Percentiles rank a stretch among this genome's conserved stretches.
Evolutionary conservation across 2,797 vertebrate species (phyloP).

Genomic region (Nyctalus aviator): DNA sequence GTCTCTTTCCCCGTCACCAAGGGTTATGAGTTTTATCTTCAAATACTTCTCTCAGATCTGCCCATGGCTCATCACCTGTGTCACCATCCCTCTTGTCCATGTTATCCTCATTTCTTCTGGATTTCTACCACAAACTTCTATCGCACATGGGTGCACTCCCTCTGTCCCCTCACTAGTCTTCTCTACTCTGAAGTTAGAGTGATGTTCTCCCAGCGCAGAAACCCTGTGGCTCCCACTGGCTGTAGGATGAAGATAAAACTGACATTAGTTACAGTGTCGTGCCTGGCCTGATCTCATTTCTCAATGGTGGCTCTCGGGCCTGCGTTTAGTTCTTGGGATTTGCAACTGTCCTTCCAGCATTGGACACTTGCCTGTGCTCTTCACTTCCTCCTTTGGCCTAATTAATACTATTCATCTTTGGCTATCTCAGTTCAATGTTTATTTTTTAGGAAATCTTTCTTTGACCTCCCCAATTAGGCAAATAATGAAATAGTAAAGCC

Average conservation of each 20-base stretch:
- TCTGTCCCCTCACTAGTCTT: background rate
- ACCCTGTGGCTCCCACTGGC: background rate
- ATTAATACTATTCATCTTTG: background rate
- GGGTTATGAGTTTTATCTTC: background rate
- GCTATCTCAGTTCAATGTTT: background rate
- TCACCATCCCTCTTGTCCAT: background rate
- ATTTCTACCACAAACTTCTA: background rate
- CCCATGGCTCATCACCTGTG: rapidly evolving
- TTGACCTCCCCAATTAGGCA: background rate
- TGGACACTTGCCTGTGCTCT: background rate
- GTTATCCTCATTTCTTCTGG: background rate
- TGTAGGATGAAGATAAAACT: background rate
- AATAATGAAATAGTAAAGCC: constrained; percentile 19
- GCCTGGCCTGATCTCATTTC: background rate
- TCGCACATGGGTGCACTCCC: background rate
- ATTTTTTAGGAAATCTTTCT: background rate
- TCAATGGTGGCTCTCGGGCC: background rate
- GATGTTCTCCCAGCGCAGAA: background rate
- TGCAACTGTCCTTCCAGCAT: background rate
- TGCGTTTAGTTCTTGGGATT: background rate
- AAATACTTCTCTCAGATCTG: background rate
- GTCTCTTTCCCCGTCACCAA: background rate
- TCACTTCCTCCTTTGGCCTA: background rate
- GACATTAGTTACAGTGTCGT: background rate
- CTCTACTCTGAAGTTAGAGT: background rate